Evolutionary conservation across 2,888 invertebrate genomes (phyloP).

Genomic region (Arctia plantaginis): DNA sequence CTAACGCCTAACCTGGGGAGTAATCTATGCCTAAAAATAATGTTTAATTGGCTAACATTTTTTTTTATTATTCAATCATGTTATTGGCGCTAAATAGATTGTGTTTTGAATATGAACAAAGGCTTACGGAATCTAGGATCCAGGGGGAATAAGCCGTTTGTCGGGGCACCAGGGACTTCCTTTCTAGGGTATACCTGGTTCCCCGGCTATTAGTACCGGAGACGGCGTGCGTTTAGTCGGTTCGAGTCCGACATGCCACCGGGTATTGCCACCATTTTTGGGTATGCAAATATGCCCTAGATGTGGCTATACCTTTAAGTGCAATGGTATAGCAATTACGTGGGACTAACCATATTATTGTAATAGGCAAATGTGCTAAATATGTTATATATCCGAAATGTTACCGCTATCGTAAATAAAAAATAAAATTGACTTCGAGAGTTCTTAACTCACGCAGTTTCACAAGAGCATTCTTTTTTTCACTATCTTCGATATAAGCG

Average conservation of each 20-base stretch:
- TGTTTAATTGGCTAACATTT: too few species aligned
- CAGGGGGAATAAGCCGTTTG: background rate
- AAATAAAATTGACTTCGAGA: background rate
- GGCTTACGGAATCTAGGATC: background rate
- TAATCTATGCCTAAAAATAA: too few species aligned
- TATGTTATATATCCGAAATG: background rate
- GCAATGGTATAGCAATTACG: background rate
- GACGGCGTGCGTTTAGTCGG: too few species aligned
- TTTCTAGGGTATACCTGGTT: too few species aligned
- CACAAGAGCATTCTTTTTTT: slow-evolving; percentile 97
- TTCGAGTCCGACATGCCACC: too few species aligned
- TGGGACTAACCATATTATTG: background rate
- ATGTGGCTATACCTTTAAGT: background rate
- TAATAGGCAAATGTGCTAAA: background rate
- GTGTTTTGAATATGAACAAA: background rate
- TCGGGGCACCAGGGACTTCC: too few species aligned
- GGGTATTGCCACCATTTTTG: too few species aligned
- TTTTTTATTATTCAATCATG: background rate
- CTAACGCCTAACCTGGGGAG: too few species aligned
- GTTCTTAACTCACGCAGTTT: slow-evolving; percentile 92
- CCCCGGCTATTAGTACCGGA: too few species aligned
- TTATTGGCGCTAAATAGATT: too few species aligned
- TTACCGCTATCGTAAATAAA: too few species aligned
- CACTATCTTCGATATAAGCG: slow-evolving; percentile 94
- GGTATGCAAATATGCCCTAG: background rate